These are phyloP conservation scores for Dicycla oo DNA, from an alignment of 2,888 invertebrate genomes.

Conservation along the genomic window DNA sequence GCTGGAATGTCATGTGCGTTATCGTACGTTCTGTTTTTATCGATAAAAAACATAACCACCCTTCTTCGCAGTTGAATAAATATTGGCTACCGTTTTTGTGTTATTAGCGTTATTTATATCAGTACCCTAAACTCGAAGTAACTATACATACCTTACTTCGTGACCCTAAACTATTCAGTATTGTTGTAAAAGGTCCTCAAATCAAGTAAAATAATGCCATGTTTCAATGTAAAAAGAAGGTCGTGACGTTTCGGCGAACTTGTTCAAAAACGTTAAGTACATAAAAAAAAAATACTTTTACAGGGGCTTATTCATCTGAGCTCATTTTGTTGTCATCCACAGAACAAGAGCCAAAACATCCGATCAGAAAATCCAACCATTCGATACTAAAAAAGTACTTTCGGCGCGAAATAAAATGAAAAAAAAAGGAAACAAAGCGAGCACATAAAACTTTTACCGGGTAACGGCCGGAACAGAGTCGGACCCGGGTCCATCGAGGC, in stretches of 20 bases:
- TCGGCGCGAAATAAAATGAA: constrained; percentile 57
- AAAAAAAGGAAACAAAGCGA: constrained; percentile 58
- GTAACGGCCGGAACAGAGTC: constrained; percentile 63
- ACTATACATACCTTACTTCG: background rate
- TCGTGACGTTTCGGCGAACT: background rate
- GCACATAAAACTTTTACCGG: constrained; percentile 61
- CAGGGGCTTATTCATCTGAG: background rate
- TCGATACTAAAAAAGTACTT: constrained; percentile 62
- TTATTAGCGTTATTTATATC: background rate
- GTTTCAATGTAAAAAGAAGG: background rate
- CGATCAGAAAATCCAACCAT: constrained; percentile 51
- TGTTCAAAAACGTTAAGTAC: background rate
- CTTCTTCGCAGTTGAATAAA: constrained; percentile 34
- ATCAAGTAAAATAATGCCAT: background rate
- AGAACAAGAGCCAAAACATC: constrained; percentile 34
- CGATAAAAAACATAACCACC: constrained; percentile 21
- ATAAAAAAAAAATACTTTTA: background rate
- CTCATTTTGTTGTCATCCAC: background rate
- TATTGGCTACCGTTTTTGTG: background rate
- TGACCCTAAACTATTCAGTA: background rate
- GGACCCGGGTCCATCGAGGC: constrained; percentile 60
- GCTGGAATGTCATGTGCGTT: constrained; percentile 44
- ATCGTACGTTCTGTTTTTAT: constrained; percentile 20
- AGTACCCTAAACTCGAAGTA: background rate
- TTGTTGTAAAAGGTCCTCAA: background rate